phyloP scores from a whole-genome alignment of 2,888 invertebrate genomes.

The Leucoptera coffeella region DNA sequence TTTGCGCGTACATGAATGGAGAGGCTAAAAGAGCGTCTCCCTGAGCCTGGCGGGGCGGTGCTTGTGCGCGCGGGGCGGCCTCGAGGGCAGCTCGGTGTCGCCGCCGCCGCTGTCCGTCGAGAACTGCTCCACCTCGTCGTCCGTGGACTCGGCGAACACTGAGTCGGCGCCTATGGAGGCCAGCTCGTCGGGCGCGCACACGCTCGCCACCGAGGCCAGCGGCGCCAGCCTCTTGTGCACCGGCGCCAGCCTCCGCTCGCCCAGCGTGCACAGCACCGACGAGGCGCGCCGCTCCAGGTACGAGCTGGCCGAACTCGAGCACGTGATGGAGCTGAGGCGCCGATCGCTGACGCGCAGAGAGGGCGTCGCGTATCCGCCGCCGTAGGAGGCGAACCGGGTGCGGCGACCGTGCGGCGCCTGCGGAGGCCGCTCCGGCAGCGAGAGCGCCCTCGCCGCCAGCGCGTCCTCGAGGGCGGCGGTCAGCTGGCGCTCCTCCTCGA shows the following conservation, averaged over 20 bases:
- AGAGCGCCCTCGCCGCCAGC: conserved; percentile 37
- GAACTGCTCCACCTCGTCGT: conserved; percentile 78
- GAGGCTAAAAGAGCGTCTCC: too few species aligned
- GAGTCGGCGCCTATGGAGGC: conserved; percentile 72
- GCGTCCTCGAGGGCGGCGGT: conserved; percentile 68
- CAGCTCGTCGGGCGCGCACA: conserved; percentile 66
- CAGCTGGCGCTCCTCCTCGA: conserved; percentile 67
- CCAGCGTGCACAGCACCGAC: conserved; percentile 68
- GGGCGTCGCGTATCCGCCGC: conserved; percentile 63
- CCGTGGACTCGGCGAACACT: conserved; percentile 76
- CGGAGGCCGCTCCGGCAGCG: conserved; percentile 31
- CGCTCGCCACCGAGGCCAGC: conserved; percentile 74
- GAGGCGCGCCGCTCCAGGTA: conserved; percentile 78
- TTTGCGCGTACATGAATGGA: too few species aligned
- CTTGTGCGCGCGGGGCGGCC: too few species aligned
- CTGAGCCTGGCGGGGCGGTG: too few species aligned
- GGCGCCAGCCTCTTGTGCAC: conserved; percentile 59
- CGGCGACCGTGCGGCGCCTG: conserved; percentile 40
- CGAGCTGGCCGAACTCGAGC: conserved; percentile 79
- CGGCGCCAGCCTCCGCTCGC: conserved; percentile 78
- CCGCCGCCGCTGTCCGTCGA: conserved; percentile 75
- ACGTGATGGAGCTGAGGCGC: conserved; percentile 75
- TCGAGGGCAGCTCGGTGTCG: too few species aligned
- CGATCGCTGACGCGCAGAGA: conserved; percentile 47
- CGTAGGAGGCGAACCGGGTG: conserved; percentile 38